Base-by-base conservation (phyloP, 2,888 invertebrate species). In the Escarpia spicata region DNA sequence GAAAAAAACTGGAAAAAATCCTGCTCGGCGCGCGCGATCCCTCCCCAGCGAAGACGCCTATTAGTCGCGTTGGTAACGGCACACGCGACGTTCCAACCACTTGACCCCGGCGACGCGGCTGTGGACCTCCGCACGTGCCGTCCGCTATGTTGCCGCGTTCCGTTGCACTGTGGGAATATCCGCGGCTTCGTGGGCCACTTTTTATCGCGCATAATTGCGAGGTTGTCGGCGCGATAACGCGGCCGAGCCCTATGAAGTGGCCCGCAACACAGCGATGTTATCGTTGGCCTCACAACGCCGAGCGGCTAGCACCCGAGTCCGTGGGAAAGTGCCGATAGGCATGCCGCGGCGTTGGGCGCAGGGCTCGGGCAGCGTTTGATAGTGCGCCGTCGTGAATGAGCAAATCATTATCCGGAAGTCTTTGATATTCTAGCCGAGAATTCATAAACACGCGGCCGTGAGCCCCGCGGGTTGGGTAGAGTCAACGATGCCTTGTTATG, bases 171-270 rank as follows among this genome's bases (percentile, higher is more conserved):
- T 75, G 75, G 75, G 75, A 75, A 75, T 75, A 75, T 75, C 75
- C 75, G 75, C 75, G 75, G 6, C 26, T n/a, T 75, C 75, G 19
- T n/a, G 4, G 75, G 75, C n/a, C 26, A 75, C n/a, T 75, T 75
- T 75, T 75, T 75, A 75, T 75, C 75, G 75, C n/a, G 75, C 75
- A 26, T 75, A 75, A 75, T 75, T 75, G 75, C 75, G 75, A 15
- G 75, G 75, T 75, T 75, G 75, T 75, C n/a, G 75, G 75, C 75
- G 75, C 75, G 75, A 75, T 75, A 75, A 75, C 75, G 75, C n/a
- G 26, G n/a, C 75, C n/a, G 75, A 26, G n/a, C 75, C 26, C 75
- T 75, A n/a, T 75, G 75, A 75, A 75, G 75, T 75, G 75, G 75
- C 75, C 75, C 75, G 75, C 75, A 26, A 75, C 75, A 19, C 19